Evolutionary conservation across 1,140 invertebrate species (phyloP), one percentile per base, ranked within the genome.

Genomic region (Drosophila paulistorum): DNA sequence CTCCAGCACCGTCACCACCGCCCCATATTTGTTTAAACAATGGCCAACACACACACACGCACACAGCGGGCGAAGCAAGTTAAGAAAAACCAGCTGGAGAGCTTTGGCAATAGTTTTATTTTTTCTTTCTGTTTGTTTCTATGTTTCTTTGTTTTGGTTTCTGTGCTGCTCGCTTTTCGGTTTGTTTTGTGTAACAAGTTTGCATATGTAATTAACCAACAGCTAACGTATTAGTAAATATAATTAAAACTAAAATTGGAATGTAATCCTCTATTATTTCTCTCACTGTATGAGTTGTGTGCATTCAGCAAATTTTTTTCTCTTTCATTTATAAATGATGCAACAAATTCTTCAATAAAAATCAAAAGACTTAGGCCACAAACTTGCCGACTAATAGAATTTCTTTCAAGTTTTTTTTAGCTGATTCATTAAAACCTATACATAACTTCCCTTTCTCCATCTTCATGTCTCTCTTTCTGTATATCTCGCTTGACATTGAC

Each of bases 161-260:
- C 30, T 48, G 37, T 37, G 57, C 41, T 42, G 57, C 57, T 59
- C 33, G 57, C 59, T 23, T 62, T 62, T 62, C 20, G 45, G 67
- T 51, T 74, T 74, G 37, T 76, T 77, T 77, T 86, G 82, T 86
- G 82, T 86, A 86, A 87, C 82, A 86, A 86, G 82, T 86, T 86
- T 86, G 82, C 82, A 86, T 86, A 84, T 77, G 82, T 87, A 81
- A 87, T 86, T 86, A 86, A 82, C 82, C 80, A 68, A 85, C 71
- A 74, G 65, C 48, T 58, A 51, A 72, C 69, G 82, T 74, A 86
- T 86, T 86, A 81, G 81, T 86, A 85, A 85, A 85, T 70, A 85
- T 85, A 85, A 85, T 85, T 86, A 77, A 62, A 63, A 68, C 63
- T 23, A 48, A 58, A 69, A 78, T 67, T 72, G 81, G 77, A 84